Evolutionary conservation across 1,140 invertebrate genomes (phyloP).

Genomic region (Orchesella cincta): DNA sequence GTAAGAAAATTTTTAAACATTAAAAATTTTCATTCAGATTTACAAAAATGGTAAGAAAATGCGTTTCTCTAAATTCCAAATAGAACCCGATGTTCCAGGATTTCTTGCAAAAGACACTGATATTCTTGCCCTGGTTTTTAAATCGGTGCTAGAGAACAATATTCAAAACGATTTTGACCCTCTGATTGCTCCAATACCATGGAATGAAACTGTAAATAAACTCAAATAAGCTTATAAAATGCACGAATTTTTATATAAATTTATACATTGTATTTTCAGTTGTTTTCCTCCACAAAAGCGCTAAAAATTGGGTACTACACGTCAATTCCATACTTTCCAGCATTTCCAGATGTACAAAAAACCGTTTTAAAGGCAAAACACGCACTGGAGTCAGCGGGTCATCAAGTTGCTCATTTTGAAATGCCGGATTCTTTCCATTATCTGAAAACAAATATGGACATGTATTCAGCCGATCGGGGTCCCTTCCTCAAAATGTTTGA

Average conservation of each 20-base stretch:
- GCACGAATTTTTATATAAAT: not conserved
- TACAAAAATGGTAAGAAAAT: slow-evolving; percentile 14
- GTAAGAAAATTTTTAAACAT: too few relatives aligned
- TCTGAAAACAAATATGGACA: not conserved
- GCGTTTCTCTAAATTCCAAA: not conserved
- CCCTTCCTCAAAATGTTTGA: not conserved
- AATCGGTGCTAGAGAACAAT: slow-evolving; percentile 38
- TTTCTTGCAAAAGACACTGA: slow-evolving; percentile 45
- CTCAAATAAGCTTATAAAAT: not conserved
- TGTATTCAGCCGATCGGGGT: slow-evolving; percentile 39
- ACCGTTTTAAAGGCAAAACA: slow-evolving; percentile 40
- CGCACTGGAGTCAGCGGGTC: slow-evolving; percentile 40
- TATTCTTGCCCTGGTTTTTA: slow-evolving; percentile 35
- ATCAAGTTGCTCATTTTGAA: slow-evolving; percentile 38
- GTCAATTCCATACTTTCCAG: slow-evolving; percentile 35
- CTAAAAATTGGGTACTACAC: slow-evolving; percentile 44
- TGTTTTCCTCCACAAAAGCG: slow-evolving; percentile 34
- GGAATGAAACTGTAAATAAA: slow-evolving; percentile 45
- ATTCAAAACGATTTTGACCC: slow-evolving; percentile 47
- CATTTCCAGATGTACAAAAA: slow-evolving; percentile 34
- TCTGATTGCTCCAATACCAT: slow-evolving; percentile 43
- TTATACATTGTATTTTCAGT: not conserved
- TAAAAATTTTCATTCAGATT: not conserved
- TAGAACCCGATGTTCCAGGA: slow-evolving; percentile 45
- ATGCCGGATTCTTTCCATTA: slow-evolving; percentile 32